These are phyloP conservation scores for Exocentrus adspersus DNA, from an alignment of 2,888 invertebrate genomes.

Conservation along the genomic window DNA sequence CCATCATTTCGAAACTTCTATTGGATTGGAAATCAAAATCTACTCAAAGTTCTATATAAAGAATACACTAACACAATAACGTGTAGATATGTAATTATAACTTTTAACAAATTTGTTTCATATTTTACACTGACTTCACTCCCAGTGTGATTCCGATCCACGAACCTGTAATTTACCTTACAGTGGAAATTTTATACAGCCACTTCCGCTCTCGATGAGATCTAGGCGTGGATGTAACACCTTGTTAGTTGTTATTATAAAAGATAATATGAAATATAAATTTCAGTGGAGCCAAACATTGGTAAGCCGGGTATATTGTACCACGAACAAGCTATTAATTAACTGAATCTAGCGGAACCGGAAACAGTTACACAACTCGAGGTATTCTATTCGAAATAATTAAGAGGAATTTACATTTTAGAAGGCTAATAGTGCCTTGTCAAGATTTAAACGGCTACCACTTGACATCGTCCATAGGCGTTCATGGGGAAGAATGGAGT, in stretches of 20 bases:
- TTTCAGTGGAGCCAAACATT: not conserved
- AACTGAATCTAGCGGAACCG: constrained; percentile 23
- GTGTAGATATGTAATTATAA: too few relatives aligned
- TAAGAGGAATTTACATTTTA: constrained; percentile 32
- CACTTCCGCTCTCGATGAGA: not conserved
- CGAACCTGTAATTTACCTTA: too few relatives aligned
- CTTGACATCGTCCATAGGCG: constrained; percentile 21
- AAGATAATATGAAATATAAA: constrained; percentile 13
- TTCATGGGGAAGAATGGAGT: too few relatives aligned
- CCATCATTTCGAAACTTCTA: too few relatives aligned
- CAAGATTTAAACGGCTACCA: constrained; percentile 33
- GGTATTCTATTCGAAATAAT: constrained; percentile 29
- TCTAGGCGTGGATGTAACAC: constrained; percentile 8
- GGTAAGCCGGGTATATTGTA: constrained; percentile 11
- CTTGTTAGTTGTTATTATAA: constrained; percentile 7
- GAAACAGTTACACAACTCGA: constrained; percentile 27
- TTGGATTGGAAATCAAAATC: too few relatives aligned
- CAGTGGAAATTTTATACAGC: not conserved
- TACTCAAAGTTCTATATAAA: too few relatives aligned
- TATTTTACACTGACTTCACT: too few relatives aligned
- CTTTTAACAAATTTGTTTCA: too few relatives aligned
- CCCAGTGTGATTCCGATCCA: too few relatives aligned
- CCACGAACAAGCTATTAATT: constrained; percentile 24
- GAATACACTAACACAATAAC: too few relatives aligned
- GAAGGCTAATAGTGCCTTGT: constrained; percentile 30